phyloP scores from a whole-genome alignment of 2,888 invertebrate genomes.

The Sinohyriopsis cumingii region DNA sequence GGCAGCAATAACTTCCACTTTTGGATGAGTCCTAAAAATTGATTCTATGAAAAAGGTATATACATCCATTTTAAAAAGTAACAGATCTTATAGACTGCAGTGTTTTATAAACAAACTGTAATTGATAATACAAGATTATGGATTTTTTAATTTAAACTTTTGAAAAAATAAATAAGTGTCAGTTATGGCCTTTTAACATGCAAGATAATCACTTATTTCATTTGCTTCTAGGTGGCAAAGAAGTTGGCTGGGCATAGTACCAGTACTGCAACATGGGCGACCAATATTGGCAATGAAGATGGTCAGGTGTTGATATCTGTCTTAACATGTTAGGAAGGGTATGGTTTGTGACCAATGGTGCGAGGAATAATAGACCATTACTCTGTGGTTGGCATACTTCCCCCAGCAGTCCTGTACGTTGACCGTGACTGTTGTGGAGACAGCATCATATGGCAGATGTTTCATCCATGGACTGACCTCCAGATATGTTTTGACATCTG shows the following conservation, averaged over 20 bases:
- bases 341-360: slow-evolving; percentile 31
- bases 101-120: no score
- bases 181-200: no score
- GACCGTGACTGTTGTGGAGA: slow-evolving; percentile 48
- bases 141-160: no score
- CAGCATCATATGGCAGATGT: slow-evolving; percentile 8
- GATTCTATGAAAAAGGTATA: slow-evolving; percentile 48
- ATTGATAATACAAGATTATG: no score
- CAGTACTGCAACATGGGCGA: slow-evolving; percentile 35
- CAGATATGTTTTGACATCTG: slow-evolving; percentile 41
- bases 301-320: slow-evolving; percentile 44
- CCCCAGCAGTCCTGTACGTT: slow-evolving; percentile 47
- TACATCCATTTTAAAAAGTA: not conserved
- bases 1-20: slow-evolving; percentile 38
- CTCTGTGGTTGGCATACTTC: slow-evolving; percentile 20
- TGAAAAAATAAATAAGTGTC: no score
- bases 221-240: slow-evolving; percentile 9
- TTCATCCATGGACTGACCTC: slow-evolving; percentile 27
- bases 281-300: slow-evolving; percentile 45
- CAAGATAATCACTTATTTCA: not conserved
- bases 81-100: not conserved
- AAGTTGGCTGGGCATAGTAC: slow-evolving; percentile 29
- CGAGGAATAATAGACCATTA: slow-evolving; percentile 33
- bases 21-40: slow-evolving; percentile 41
- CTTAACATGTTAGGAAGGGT: slow-evolving; percentile 37